Conservation (phyloP, 2,113 vertebrate species). For the Alosa alosa region DNA sequence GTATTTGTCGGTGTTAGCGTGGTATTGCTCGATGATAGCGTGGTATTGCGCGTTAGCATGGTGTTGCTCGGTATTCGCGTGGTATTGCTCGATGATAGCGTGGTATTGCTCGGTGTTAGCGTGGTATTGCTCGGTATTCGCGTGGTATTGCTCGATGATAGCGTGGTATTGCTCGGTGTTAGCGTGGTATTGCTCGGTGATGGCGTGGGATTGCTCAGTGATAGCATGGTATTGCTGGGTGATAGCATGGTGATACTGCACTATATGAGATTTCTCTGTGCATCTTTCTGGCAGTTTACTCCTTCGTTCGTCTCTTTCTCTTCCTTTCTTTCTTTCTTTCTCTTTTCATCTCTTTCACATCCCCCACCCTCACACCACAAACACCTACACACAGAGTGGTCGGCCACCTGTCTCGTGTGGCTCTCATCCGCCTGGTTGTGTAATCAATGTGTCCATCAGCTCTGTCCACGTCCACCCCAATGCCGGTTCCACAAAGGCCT, state of each 20-base stretch:
- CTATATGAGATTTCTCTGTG: constrained; percentile 20
- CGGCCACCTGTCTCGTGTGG: constrained; percentile 62
- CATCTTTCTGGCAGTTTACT: constrained; percentile 18
- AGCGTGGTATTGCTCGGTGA: too few species aligned
- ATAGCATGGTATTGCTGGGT: too few species aligned
- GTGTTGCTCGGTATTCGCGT: too few species aligned
- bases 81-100: too few species aligned
- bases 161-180: too few species aligned
- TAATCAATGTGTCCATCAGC: constrained; percentile 57
- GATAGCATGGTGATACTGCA: not conserved
- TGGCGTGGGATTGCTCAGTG: too few species aligned
- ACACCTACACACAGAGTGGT: constrained; percentile 58
- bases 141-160: too few species aligned
- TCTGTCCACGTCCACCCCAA: constrained; percentile 41
- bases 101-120: too few species aligned
- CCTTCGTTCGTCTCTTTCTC: constrained; percentile 23
- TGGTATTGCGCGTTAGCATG: too few species aligned
- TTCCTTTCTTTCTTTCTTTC: constrained; percentile 24
- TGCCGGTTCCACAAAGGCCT: constrained; percentile 38
- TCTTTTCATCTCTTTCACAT: constrained; percentile 28
- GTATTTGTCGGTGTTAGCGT: too few species aligned
- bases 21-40: too few species aligned
- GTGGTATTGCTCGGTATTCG: too few species aligned
- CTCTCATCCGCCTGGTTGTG: constrained; percentile 50
- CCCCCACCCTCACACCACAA: constrained; percentile 40